A percentile compares a stretch with the other conserved stretches of the same genome.
Evolutionary conservation across 1,140 invertebrate genomes (phyloP).

Genomic region (Glossosoma conforme): DNA sequence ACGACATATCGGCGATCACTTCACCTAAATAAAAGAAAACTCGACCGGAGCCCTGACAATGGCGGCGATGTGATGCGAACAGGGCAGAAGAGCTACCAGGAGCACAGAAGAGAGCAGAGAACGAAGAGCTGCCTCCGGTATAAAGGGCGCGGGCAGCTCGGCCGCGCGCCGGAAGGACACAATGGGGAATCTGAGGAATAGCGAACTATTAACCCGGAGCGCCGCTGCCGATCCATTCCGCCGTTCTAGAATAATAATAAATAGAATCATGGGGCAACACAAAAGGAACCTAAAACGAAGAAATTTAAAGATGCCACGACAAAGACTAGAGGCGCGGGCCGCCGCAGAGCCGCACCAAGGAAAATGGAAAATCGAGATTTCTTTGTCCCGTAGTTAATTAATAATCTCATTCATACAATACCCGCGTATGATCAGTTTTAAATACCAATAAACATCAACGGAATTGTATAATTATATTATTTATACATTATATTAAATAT

Average conservation of each 20-base stretch:
- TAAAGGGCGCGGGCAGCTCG: neutral
- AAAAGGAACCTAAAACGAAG: conserved; percentile 26
- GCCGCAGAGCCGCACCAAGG: too few species aligned
- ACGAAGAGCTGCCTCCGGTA: conserved; percentile 2
- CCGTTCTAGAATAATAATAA: conserved; percentile 26
- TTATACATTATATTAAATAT: too few species aligned
- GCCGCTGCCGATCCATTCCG: conserved; percentile 10
- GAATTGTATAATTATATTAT: too few species aligned
- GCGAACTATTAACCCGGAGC: conserved; percentile 19
- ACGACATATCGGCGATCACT: conserved; percentile 27
- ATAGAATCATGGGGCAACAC: conserved; percentile 23
- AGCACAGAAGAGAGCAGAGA: conserved; percentile 24
- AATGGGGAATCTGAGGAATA: conserved; percentile 23
- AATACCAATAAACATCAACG: too few species aligned
- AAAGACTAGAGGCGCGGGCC: conserved; percentile 3
- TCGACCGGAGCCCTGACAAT: conserved; percentile 11
- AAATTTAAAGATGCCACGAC: conserved; percentile 27
- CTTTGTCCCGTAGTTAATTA: too few species aligned
- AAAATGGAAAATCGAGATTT: too few species aligned
- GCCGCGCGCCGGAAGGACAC: conserved; percentile 11
- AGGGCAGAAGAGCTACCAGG: conserved; percentile 2
- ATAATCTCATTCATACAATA: too few species aligned
- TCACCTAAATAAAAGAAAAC: conserved; percentile 23
- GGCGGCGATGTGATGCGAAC: conserved; percentile 18
- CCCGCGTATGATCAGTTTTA: too few species aligned